Conservation (phyloP, 2,888 invertebrate species). For the Drosophila flavopinicola region DNA sequence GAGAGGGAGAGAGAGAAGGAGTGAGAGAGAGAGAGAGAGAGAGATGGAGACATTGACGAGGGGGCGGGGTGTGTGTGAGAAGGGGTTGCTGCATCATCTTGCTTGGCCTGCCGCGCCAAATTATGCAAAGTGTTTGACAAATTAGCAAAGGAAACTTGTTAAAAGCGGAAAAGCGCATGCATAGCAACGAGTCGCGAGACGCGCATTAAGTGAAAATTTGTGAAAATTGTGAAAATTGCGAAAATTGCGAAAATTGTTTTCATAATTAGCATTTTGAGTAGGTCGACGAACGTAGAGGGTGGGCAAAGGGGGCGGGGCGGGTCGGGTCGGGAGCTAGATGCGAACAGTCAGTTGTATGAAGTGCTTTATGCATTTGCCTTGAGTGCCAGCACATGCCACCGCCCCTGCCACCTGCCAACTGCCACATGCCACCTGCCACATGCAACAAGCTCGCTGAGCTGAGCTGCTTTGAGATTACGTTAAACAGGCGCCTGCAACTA, state of each 20-base stretch:
- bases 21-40: not conserved
- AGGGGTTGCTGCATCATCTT: slow-evolving; percentile 30
- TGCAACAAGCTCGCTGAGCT: not conserved
- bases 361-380: slow-evolving; percentile 11
- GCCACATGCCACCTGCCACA: slow-evolving; percentile 6
- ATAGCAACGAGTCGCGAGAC: slow-evolving; percentile 71
- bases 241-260: slow-evolving; percentile 68
- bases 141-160: slow-evolving; percentile 79
- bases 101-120: slow-evolving; percentile 58
- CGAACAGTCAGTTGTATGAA: not conserved
- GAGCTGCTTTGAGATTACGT: not conserved
- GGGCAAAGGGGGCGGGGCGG: too few relatives aligned
- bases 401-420: slow-evolving; percentile 8
- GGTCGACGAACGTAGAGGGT: slow-evolving; percentile 1
- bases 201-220: slow-evolving; percentile 56
- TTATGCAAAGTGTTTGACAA: slow-evolving; percentile 81
- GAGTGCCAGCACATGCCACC: not conserved
- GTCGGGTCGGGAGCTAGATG: too few relatives aligned
- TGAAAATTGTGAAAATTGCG: slow-evolving; percentile 40
- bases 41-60: too few relatives aligned
- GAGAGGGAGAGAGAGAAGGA: not conserved
- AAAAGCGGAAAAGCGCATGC: slow-evolving; percentile 77
- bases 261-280: slow-evolving; percentile 71
- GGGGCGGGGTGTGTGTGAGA: not conserved
- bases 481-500: not conserved